Percentiles rank a stretch among this genome's conserved stretches.
Evolutionary conservation across 2,797 vertebrate genomes (phyloP).

Genomic region (Poecilia picta): DNA sequence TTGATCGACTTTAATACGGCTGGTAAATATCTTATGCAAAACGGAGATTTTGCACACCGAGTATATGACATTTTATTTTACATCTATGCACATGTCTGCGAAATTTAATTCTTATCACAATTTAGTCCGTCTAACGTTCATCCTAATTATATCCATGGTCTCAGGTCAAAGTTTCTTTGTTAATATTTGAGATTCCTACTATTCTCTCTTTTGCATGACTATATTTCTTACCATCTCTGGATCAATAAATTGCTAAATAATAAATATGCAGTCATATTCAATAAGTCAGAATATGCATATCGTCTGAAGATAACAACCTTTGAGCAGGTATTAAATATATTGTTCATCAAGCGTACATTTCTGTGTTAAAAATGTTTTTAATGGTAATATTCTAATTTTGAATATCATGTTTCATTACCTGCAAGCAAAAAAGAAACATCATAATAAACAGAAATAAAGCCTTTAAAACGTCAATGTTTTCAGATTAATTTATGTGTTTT

Average conservation of each 20-base stretch:
- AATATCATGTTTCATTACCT: background rate
- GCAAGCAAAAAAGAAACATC: background rate
- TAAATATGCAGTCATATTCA: background rate
- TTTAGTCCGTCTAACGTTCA: background rate
- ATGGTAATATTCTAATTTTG: background rate
- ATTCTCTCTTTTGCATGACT: background rate
- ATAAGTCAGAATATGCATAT: background rate
- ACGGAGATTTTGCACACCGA: background rate
- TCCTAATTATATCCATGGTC: background rate
- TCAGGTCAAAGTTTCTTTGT: background rate
- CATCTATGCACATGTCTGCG: background rate
- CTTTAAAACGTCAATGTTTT: background rate
- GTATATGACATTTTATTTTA: background rate
- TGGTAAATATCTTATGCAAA: background rate
- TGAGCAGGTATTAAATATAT: background rate
- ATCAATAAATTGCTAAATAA: background rate
- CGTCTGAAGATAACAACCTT: background rate
- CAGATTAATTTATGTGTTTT: background rate
- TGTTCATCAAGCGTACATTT: background rate
- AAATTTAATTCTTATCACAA: background rate
- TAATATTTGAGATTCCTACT: background rate
- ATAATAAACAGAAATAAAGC: background rate
- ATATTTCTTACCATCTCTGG: background rate
- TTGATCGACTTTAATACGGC: background rate
- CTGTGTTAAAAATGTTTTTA: background rate